Percentiles rank a stretch among this genome's conserved stretches.
phyloP scores from a whole-genome alignment of 1,140 invertebrate species.

The Pseudomyrmex flavicornis region DNA sequence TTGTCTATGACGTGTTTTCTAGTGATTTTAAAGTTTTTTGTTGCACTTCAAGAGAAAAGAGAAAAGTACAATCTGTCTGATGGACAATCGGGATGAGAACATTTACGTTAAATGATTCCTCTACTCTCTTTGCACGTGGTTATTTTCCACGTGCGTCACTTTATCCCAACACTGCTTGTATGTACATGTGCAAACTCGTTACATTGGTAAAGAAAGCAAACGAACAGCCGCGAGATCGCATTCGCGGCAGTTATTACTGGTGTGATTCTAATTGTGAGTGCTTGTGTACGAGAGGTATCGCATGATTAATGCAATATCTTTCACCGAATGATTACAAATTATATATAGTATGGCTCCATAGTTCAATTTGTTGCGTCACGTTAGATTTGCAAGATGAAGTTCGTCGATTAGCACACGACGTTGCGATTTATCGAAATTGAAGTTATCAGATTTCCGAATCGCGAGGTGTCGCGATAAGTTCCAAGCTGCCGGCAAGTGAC shows the following conservation, averaged over 20 bases:
- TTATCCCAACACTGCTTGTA: neutral
- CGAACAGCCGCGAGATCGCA: neutral
- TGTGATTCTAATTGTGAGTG: slow-evolving; percentile 32
- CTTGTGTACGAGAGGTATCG: slow-evolving; percentile 32
- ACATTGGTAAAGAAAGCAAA: slow-evolving; percentile 18
- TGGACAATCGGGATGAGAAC: neutral
- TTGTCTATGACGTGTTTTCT: too few relatives aligned
- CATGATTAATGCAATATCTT: slow-evolving; percentile 52
- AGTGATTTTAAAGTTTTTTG: too few relatives aligned
- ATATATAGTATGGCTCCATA: slow-evolving; percentile 9
- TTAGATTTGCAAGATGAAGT: slow-evolving; percentile 4
- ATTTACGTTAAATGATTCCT: neutral
- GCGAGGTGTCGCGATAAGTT: neutral
- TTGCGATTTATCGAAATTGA: slow-evolving; percentile 1
- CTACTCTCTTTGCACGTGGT: neutral
- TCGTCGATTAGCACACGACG: neutral
- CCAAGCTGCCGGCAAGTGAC: neutral
- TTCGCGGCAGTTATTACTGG: slow-evolving; percentile 13
- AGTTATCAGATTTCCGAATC: slow-evolving; percentile 28
- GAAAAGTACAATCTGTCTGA: too few relatives aligned
- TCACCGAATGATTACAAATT: slow-evolving; percentile 1
- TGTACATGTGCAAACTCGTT: neutral
- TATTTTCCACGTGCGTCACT: neutral
- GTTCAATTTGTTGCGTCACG: slow-evolving; percentile 44
- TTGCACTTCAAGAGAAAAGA: too few relatives aligned